Conservation (phyloP, 2,888 invertebrate species). For the Argyra leucocephala region DNA sequence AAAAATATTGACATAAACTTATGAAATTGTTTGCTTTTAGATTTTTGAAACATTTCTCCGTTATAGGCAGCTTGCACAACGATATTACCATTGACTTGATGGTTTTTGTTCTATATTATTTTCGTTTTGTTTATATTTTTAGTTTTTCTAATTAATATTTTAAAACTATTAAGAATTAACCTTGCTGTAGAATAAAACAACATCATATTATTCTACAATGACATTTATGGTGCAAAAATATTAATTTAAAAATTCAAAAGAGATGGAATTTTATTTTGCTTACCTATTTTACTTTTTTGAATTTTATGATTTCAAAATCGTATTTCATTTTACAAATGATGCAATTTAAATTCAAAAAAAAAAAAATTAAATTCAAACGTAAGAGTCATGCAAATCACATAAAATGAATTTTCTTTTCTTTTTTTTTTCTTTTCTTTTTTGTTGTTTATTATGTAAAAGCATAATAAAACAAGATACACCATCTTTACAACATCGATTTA, state of each 20-base stretch:
- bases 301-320: conserved; percentile 1
- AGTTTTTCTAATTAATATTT: no score
- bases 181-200: no score
- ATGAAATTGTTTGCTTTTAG: no score
- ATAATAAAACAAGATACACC: background rate
- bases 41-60: no score
- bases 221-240: background rate
- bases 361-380: background rate
- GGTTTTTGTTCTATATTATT: no score
- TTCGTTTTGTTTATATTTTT: no score
- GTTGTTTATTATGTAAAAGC: background rate
- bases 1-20: no score
- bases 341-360: conserved; percentile 3
- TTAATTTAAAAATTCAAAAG: background rate
- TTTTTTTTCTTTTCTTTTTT: background rate
- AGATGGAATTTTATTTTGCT: background rate
- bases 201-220: background rate
- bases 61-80: no score
- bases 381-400: background rate
- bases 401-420: background rate
- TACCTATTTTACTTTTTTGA: background rate
- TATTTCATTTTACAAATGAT: background rate
- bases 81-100: no score
- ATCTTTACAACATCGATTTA: background rate
- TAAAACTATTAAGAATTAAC: no score